Evolutionary conservation across 2,797 vertebrate genomes (phyloP).

Genomic region (Tragelaphus eurycerus): DNA sequence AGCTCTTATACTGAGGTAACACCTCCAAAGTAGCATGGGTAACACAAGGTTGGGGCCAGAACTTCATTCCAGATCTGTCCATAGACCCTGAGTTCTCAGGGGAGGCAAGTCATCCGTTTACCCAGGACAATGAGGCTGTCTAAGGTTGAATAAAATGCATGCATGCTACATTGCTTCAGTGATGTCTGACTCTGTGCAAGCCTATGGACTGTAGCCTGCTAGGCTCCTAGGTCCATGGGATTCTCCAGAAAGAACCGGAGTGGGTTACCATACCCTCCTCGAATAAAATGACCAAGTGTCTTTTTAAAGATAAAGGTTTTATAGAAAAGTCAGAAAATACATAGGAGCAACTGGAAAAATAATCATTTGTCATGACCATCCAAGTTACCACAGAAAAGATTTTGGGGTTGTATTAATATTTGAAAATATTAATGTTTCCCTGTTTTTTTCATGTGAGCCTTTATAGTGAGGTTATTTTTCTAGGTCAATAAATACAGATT

Average conservation of each 20-base stretch:
- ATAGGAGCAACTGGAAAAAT: not conserved
- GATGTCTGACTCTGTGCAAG: not conserved
- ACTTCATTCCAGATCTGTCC: not conserved
- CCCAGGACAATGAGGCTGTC: not conserved
- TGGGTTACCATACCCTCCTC: not conserved
- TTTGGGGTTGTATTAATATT: not conserved
- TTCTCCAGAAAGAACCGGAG: not conserved
- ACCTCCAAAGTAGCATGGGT: not conserved
- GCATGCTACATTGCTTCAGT: not conserved
- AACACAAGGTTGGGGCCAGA: not conserved
- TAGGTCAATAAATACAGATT: not conserved
- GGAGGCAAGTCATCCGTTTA: not conserved
- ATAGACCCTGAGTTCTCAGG: not conserved
- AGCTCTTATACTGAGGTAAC: not conserved
- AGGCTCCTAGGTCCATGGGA: not conserved
- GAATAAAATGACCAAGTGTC: not conserved
- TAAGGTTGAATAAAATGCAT: not conserved
- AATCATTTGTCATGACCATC: not conserved
- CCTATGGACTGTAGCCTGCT: not conserved
- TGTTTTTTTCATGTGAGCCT: not conserved
- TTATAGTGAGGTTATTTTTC: not conserved
- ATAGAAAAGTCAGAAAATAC: not conserved
- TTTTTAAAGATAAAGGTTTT: not conserved
- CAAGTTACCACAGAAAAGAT: not conserved
- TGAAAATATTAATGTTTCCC: not conserved